Percentiles rank a stretch among this genome's conserved stretches.
Evolutionary conservation across 1,140 invertebrate species (phyloP).

Genomic region (Drosophila varians): DNA sequence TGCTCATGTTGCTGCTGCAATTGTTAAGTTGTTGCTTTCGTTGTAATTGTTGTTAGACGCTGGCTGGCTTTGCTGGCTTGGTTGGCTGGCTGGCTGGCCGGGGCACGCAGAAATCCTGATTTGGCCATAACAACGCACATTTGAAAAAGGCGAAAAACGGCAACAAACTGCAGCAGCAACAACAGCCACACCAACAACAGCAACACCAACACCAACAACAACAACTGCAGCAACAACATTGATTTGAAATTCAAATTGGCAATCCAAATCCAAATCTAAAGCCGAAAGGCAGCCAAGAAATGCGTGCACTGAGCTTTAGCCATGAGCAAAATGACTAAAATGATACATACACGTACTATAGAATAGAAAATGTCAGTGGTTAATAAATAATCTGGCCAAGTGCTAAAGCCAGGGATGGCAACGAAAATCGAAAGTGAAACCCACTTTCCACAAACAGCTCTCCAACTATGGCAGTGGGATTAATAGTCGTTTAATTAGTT

Average conservation of each 20-base stretch:
- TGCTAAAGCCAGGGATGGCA: conserved; percentile 51
- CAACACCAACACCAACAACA: conserved; percentile 23
- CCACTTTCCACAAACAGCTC: neutral
- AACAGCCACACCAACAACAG: no score
- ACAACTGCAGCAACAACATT: conserved; percentile 11
- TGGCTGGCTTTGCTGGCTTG: conserved; percentile 12
- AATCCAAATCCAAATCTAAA: conserved; percentile 58
- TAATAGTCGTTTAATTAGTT: no score
- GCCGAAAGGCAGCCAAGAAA: conserved; percentile 80
- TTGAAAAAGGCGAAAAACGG: conserved; percentile 29
- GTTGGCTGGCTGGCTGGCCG: conserved; percentile 24
- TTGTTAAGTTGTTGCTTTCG: conserved; percentile 41
- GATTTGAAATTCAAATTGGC: conserved; percentile 80
- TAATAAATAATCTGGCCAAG: conserved; percentile 61
- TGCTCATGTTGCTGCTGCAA: conserved; percentile 19
- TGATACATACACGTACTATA: conserved; percentile 33
- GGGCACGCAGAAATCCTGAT: conserved; percentile 79
- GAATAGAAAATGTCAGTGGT: conserved; percentile 71
- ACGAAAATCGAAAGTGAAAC: conserved; percentile 12
- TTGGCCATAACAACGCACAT: conserved; percentile 79
- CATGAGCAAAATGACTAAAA: conserved; percentile 67
- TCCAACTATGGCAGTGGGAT: no score
- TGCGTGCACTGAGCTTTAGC: conserved; percentile 64
- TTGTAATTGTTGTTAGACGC: conserved; percentile 72
- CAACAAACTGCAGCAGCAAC: conserved; percentile 24